Evolutionary conservation across 1,140 invertebrate species (phyloP), one percentile per base, ranked within the genome.

Genomic region (Zaprionus ghesquierei): DNA sequence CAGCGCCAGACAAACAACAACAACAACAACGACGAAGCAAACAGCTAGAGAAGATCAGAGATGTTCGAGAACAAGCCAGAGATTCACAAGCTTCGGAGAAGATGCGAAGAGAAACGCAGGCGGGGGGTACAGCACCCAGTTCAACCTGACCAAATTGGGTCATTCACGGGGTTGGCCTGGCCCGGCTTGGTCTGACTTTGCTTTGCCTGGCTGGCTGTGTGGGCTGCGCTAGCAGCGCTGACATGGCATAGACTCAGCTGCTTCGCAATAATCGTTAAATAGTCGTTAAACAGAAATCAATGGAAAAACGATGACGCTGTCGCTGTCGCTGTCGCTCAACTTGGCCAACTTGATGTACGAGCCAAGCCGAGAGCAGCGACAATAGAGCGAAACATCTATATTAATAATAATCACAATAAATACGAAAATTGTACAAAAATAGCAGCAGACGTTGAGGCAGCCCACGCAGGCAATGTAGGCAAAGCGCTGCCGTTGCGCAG

Each of bases 261-360:
- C 69, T 71, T 79, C 29, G 64, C 84, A 82, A 80, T 87, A 75
- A 89, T 87, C 84, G 84, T 87, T 84, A 87, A 87, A 87, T 82
- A 79, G 82, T 87, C 75, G 69, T 87, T 87, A 87, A 69, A 59
- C 41, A 46, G 41, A 68, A 82, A 76, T 89, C 73, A 68, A 79
- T 89, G 69, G 72, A 89, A 89, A 87, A 79, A 59, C 63, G 72
- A 79, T 84, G 79, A 84, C 75, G 80, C 56, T 51, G 79, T 35
- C 63, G 46, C 44, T 27, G 53, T 38, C 29, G 20, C n/a, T 27
- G 62, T 41, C 61, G 35, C 66, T 66, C 66, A 72, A 72, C 71
- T 70, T 63, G 65, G 66, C 73, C 65, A 70, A 68, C 65, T 6
- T 77, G 73, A 75, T 56, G 29, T 62, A 71, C 54, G 55, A 46